Conservation (phyloP, 2,888 invertebrate genomes). For the Nomada fucata region DNA sequence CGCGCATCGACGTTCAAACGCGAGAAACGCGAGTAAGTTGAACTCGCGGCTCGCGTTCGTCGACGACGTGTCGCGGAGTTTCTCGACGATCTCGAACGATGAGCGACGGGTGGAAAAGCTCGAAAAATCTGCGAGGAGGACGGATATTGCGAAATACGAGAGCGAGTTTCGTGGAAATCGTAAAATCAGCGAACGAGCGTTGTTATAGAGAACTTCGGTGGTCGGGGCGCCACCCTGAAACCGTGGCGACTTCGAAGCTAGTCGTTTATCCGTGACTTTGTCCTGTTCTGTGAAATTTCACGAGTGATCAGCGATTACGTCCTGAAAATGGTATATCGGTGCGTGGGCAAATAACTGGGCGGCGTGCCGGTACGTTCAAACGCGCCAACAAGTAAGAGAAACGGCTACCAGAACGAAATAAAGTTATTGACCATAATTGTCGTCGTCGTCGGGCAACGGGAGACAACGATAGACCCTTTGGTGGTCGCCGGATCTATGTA, state of each 20-base stretch:
- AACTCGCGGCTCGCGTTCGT: too few species aligned
- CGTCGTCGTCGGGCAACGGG: conserved; percentile 49
- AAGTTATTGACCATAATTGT: conserved; percentile 68
- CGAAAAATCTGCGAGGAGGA: neutral
- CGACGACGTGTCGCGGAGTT: too few species aligned
- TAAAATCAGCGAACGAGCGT: conserved; percentile 56
- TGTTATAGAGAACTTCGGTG: conserved; percentile 46
- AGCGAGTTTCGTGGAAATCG: conserved; percentile 59
- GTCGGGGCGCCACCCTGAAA: conserved; percentile 32
- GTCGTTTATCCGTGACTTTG: conserved; percentile 50
- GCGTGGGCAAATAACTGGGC: conserved; percentile 71
- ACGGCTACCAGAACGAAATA: conserved; percentile 49
- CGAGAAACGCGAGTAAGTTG: neutral
- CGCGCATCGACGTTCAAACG: neutral
- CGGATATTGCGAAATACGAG: conserved; percentile 29
- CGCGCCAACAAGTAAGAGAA: conserved; percentile 47
- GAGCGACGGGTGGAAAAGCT: too few species aligned
- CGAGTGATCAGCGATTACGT: conserved; percentile 68
- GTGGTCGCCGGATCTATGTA: conserved; percentile 32
- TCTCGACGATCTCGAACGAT: too few species aligned
- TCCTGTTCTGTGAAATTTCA: conserved; percentile 60
- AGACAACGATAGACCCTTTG: conserved; percentile 29
- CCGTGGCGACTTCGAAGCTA: conserved; percentile 47
- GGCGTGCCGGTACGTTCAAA: conserved; percentile 66
- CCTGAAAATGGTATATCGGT: conserved; percentile 64